Percentiles rank a stretch among this genome's conserved stretches.
phyloP scores from a whole-genome alignment of 2,797 vertebrate genomes.

The Columba guinea region DNA sequence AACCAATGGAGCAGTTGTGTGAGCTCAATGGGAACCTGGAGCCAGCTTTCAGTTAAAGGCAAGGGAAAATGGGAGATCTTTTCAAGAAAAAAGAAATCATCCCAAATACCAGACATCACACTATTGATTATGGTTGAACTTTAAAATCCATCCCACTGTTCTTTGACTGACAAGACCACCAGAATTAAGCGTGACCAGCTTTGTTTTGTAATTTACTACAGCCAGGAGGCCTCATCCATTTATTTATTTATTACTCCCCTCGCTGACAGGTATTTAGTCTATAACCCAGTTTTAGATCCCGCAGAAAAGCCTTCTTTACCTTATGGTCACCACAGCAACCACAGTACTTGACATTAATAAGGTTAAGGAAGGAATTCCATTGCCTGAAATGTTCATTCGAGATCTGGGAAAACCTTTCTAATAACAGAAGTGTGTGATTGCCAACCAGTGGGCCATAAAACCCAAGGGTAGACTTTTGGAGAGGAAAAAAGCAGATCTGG shows the following conservation, averaged over 20 bases:
- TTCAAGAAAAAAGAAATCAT: background rate
- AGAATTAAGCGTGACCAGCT: background rate
- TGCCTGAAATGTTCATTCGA: background rate
- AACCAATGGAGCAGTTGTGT: background rate
- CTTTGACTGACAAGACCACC: background rate
- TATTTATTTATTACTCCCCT: background rate
- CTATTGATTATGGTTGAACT: background rate
- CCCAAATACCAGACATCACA: background rate
- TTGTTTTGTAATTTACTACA: constrained; percentile 10
- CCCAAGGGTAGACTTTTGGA: background rate
- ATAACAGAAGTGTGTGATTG: background rate
- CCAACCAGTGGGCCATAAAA: background rate
- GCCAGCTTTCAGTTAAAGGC: background rate
- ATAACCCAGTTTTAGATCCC: background rate
- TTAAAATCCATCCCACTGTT: background rate
- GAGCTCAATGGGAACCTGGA: background rate
- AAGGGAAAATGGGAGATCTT: background rate
- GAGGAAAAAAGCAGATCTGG: background rate
- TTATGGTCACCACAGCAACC: background rate
- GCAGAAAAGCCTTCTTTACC: background rate
- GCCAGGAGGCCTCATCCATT: background rate
- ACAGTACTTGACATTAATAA: constrained; percentile 5
- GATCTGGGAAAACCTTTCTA: background rate
- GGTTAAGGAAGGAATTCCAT: constrained; percentile 24
- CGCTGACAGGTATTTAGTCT: background rate